Conservation (phyloP, 2,888 invertebrate species). For the Phorcus lineatus region DNA sequence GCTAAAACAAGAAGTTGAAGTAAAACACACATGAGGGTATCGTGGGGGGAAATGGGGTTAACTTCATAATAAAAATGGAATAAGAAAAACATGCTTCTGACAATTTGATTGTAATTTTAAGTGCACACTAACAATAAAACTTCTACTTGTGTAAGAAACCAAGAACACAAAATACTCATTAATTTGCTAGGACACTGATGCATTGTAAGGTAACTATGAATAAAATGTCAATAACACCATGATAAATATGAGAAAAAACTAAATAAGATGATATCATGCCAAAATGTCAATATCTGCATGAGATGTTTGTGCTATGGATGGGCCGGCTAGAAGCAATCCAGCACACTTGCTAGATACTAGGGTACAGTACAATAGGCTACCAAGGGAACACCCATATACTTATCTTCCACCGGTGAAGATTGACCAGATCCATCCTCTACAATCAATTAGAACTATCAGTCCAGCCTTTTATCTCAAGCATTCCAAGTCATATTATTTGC, state of each 20-base stretch:
- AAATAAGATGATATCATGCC: conserved; percentile 9
- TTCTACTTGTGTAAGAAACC: no score
- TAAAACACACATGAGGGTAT: no score
- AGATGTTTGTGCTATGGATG: background rate
- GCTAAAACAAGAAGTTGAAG: no score
- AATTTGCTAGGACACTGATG: no score
- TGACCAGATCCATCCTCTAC: conserved; percentile 6
- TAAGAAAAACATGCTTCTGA: no score
- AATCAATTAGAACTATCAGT: conserved; percentile 17
- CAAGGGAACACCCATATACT: conserved; percentile 21
- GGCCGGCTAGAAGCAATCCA: background rate
- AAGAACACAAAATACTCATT: no score
- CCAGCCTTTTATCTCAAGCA: background rate
- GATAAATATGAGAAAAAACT: background rate
- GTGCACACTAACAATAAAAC: no score
- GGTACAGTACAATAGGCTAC: conserved; percentile 8
- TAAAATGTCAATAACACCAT: background rate
- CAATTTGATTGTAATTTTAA: no score
- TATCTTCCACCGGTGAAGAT: background rate
- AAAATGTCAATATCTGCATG: background rate
- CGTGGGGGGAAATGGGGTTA: no score
- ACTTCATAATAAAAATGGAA: no score
- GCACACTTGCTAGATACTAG: background rate
- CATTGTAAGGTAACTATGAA: no score
- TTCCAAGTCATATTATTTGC: background rate